Conservation (phyloP, 2,888 invertebrate genomes). For the Tanypteryx hageni region DNA sequence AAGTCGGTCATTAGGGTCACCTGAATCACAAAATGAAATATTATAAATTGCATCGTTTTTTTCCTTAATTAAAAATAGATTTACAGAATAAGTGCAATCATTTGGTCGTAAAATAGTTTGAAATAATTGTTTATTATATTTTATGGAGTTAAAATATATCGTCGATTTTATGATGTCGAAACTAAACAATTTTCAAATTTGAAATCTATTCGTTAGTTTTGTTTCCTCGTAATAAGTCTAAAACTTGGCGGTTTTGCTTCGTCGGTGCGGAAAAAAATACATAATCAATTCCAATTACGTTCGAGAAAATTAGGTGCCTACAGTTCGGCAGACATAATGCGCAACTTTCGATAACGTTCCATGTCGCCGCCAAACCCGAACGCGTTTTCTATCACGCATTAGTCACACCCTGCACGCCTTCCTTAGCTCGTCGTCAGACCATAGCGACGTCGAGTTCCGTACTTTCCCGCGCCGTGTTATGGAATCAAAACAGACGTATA, state of each 20-base stretch:
- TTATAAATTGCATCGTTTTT: too few relatives aligned
- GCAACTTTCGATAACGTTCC: background rate
- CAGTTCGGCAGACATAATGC: background rate
- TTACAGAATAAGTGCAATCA: too few relatives aligned
- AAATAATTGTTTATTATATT: too few relatives aligned
- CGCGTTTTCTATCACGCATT: slow-evolving; percentile 21
- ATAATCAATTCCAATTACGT: background rate
- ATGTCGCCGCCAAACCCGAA: background rate
- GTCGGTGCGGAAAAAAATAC: background rate
- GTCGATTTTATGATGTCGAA: too few relatives aligned
- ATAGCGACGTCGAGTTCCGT: background rate
- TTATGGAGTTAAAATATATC: too few relatives aligned
- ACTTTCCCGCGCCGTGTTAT: background rate
- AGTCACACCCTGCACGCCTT: background rate
- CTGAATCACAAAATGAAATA: too few relatives aligned
- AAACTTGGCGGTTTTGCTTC: background rate
- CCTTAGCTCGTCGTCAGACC: background rate
- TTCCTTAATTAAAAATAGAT: too few relatives aligned
- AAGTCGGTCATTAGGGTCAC: too few relatives aligned
- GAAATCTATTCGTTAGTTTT: too few relatives aligned
- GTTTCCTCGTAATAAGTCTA: background rate
- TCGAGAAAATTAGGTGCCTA: background rate
- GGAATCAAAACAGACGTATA: too few relatives aligned
- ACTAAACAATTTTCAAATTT: too few relatives aligned
- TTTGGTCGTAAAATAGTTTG: too few relatives aligned